Evolutionary conservation across 2,888 invertebrate species (phyloP).

Genomic region (Lacanobia oleracea): DNA sequence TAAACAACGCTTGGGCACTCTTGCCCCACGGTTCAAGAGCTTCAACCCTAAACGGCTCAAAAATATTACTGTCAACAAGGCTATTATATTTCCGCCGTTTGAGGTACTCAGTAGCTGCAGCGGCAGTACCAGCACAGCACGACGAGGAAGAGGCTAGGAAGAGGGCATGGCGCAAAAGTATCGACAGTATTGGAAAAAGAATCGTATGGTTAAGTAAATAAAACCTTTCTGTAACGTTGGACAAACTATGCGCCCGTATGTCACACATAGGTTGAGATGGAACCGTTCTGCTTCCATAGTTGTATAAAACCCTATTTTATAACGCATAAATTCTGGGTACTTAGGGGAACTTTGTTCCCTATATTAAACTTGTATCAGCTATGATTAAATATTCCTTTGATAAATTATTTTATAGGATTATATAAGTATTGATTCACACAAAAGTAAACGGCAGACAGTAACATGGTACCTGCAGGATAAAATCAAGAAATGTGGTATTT

Average conservation of each 20-base stretch:
- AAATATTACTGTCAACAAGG: too few relatives aligned
- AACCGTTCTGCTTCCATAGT: conserved; percentile 67
- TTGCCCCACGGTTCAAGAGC: too few relatives aligned
- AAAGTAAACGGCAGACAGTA: not conserved
- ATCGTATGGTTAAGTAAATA: not conserved
- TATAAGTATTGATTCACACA: conserved; percentile 8
- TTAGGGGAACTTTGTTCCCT: conserved; percentile 57
- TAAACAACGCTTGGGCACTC: too few relatives aligned
- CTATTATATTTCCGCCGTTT: too few relatives aligned
- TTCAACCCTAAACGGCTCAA: too few relatives aligned
- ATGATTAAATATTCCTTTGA: conserved; percentile 50
- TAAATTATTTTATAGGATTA: conserved; percentile 32
- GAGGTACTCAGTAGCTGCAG: too few relatives aligned
- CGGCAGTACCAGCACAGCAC: too few relatives aligned
- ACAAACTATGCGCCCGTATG: conserved; percentile 42
- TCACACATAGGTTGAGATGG: conserved; percentile 63
- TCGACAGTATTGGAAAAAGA: too few relatives aligned
- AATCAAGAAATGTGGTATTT: not conserved
- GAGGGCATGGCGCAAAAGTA: too few relatives aligned
- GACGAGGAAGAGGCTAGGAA: too few relatives aligned
- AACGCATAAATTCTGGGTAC: conserved; percentile 70
- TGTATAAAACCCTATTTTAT: conserved; percentile 71
- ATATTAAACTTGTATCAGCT: conserved; percentile 34
- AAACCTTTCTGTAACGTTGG: not conserved
- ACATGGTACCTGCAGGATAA: not conserved